phyloP scores from a whole-genome alignment of 2,888 invertebrate species.

The Congeria kusceri region DNA sequence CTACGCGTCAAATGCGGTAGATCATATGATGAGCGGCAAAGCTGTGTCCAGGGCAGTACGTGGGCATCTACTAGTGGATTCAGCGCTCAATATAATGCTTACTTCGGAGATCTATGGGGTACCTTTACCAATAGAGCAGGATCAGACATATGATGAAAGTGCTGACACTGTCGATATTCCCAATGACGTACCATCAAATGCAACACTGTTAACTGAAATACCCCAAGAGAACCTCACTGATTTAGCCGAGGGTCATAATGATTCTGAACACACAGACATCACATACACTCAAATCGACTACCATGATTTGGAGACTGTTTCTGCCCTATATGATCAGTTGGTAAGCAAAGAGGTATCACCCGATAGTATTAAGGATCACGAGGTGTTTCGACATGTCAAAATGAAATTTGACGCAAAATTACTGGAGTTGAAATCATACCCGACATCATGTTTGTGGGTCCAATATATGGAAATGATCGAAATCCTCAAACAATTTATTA shows the following conservation, averaged over 20 bases:
- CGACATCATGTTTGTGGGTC: conserved; percentile 59
- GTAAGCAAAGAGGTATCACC: background rate
- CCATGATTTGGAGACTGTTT: background rate
- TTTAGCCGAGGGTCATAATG: too few relatives aligned
- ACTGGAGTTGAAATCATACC: background rate
- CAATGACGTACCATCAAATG: too few relatives aligned
- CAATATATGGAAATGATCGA: conserved; percentile 69
- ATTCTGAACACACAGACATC: background rate
- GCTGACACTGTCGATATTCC: background rate
- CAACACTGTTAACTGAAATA: background rate
- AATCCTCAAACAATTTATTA: conserved; percentile 58
- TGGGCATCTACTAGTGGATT: conserved; percentile 56
- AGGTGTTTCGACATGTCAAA: background rate
- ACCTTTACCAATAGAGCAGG: background rate
- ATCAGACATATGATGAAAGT: background rate
- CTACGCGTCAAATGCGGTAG: conserved; percentile 62
- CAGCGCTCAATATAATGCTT: conserved; percentile 9
- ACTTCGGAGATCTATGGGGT: background rate
- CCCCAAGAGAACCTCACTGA: background rate
- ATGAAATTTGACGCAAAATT: background rate
- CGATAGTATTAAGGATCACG: background rate
- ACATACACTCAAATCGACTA: background rate
- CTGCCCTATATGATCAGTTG: background rate
- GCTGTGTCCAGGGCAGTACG: conserved; percentile 56
- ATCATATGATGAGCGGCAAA: conserved; percentile 64